Evolutionary conservation across 1,140 invertebrate genomes (phyloP), one percentile per base, ranked within the genome.

Genomic region (Drosophila dunni): DNA sequence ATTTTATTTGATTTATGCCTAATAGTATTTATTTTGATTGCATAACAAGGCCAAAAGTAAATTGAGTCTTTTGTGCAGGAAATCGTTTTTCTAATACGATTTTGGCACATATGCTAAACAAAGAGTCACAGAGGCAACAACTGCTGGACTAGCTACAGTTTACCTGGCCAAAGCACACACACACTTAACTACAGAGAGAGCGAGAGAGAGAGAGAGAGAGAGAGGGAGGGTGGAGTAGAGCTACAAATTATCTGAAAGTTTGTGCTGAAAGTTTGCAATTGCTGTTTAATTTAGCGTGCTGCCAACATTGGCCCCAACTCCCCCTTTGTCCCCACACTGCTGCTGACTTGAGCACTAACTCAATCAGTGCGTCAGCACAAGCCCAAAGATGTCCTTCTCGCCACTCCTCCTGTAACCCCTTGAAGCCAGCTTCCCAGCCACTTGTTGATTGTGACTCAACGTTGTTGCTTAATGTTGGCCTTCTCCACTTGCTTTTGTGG

Each of bases 201-300:
- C 20, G n/a, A 9, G 0, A 10, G 17, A 50, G 13, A 9, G 10
- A 3, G 15, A 15, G 36, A 29, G 46, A 44, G 57, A 48, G 64
- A 71, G 36, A 44, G 54, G 42, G 51, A 48, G 60, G 67, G n/a
- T n/a, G n/a, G n/a, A n/a, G n/a, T n/a, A n/a, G n/a, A n/a, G 44
- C 72, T 54, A 66, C 83, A 88, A 88, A 89, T 88, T 88, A 88
- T 89, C 50, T 74, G 53, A 61, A 89, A 84, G 84, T 75, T 79
- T 71, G 51, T 50, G 75, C 45, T 51, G 75, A 90, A 89, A 77
- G 88, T 89, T 89, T 73, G 78, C 85, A 90, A 89, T 89, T 89
- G 84, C 84, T 89, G 84, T 89, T 89, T 78, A 89, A 89, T 89
- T 89, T 89, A 70, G 78, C 84, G 81, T 84, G 75, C 74, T 66